These are phyloP conservation scores for Ranitomeya variabilis DNA, from an alignment of 2,113 vertebrate species.

Conservation along the genomic window DNA sequence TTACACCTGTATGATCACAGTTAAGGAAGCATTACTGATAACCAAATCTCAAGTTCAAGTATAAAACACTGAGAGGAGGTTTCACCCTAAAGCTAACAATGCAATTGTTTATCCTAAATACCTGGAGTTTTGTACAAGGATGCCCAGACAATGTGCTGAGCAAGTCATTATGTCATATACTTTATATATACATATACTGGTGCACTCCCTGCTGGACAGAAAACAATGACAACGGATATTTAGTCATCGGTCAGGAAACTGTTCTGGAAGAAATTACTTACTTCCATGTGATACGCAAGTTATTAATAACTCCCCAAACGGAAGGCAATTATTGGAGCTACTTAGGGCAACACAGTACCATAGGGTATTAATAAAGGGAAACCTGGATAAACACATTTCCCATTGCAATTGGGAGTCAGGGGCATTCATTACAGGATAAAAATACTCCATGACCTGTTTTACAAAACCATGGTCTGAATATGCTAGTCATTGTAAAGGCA, in stretches of 20 bases:
- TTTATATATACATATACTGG: background rate
- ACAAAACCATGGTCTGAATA: too few relatives aligned
- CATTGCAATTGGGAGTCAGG: too few relatives aligned
- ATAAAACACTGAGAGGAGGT: background rate
- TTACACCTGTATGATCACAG: too few relatives aligned
- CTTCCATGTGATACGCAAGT: constrained; percentile 36
- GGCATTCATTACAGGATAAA: too few relatives aligned
- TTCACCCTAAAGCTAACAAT: background rate
- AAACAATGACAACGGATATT: constrained; percentile 49
- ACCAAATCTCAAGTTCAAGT: too few relatives aligned
- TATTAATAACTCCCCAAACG: background rate
- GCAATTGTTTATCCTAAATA: background rate
- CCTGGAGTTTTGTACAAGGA: background rate
- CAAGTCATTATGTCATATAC: constrained; percentile 1
- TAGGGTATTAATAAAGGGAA: too few relatives aligned
- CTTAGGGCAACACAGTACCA: background rate
- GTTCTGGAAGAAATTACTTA: background rate
- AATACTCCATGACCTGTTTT: too few relatives aligned
- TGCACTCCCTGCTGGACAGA: constrained; percentile 11
- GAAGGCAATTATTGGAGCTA: background rate
- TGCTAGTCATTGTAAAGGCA: too few relatives aligned
- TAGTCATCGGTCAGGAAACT: constrained; percentile 32
- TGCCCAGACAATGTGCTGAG: background rate
- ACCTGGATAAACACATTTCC: too few relatives aligned
- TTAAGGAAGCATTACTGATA: too few relatives aligned